A percentile compares a stretch with the other conserved stretches of the same genome.
phyloP scores from a whole-genome alignment of 2,113 vertebrate species.

The Smithornis capensis region DNA sequence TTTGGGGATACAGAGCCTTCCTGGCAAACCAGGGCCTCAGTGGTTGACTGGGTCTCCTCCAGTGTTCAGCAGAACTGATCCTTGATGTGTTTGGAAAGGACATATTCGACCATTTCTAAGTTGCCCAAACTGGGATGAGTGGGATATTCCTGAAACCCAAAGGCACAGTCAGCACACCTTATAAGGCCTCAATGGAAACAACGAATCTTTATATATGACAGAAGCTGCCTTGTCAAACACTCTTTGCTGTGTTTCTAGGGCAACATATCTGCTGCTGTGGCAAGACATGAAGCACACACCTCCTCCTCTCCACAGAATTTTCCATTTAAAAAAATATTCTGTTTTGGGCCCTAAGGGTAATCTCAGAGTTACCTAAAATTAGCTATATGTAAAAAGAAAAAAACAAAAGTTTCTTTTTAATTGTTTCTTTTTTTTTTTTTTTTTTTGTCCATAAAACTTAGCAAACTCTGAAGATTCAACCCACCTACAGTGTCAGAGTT shows the following conservation, averaged over 20 bases:
- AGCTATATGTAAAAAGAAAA: not conserved
- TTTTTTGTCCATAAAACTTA: not conserved
- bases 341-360: not conserved
- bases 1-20: not conserved
- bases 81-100: not conserved
- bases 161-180: not conserved
- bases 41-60: rapidly evolving
- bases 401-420: not conserved
- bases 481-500: not conserved
- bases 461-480: not conserved
- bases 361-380: not conserved
- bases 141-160: not conserved
- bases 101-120: not conserved
- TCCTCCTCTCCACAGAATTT: not conserved
- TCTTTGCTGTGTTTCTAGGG: not conserved
- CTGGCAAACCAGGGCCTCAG: not conserved
- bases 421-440: not conserved
- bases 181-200: not conserved
- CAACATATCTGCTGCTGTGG: not conserved
- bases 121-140: not conserved
- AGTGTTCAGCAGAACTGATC: not conserved
- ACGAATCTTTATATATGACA: not conserved
- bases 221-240: not conserved
- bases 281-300: not conserved
- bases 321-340: not conserved